Evolutionary conservation across 1,140 invertebrate species (phyloP), one percentile per base, ranked within the genome.

Genomic region (Bombus polaris): DNA sequence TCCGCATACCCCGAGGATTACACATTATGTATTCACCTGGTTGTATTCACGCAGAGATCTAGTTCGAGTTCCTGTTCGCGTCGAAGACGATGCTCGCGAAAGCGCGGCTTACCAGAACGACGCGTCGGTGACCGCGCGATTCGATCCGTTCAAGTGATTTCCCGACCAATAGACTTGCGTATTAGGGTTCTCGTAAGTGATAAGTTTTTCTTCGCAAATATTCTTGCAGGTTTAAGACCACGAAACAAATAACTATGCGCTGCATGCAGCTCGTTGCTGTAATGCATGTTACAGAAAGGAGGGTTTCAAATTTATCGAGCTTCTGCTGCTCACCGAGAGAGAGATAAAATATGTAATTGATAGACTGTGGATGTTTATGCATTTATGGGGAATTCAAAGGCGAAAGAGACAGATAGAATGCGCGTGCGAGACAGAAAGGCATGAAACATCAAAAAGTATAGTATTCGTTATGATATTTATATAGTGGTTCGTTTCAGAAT

Each of bases 1-100:
- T 94, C 92, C 92, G 92, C 94, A 94, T 95, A 95, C 91, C 90
- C 92, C 87, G 90, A 93, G 94, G 94, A 95, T 95, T 94, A 94
- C 92, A 94, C 92, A 94, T 95, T 94, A 94, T 94, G 93, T 94
- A 94, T 94, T 95, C 94, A 94, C 94, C 92, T 93, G 89, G 93
- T 93, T 94, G 88, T 94, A 94, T 93, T 93, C 93, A 92, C 92
- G 86, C 79, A 91, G 89, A 94, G 92, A 94, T 94, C 93, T 94
- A 94, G 93, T 94, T 94, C 89, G 91, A 91, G 85, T 89, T 89
- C 88, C 85, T 76, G 78, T 72, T 66, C 73, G 72, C 70, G 72
- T 88, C 80, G 75, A 89, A 68, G 81, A 85, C 81, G 81, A 57
- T n/a, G 79, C n/a, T 65, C 53, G 62, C 88, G 88, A 66, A 66